These are phyloP conservation scores for Arvicanthis niloticus DNA, from an alignment of 2,113 vertebrate species.

Conservation along the genomic window DNA sequence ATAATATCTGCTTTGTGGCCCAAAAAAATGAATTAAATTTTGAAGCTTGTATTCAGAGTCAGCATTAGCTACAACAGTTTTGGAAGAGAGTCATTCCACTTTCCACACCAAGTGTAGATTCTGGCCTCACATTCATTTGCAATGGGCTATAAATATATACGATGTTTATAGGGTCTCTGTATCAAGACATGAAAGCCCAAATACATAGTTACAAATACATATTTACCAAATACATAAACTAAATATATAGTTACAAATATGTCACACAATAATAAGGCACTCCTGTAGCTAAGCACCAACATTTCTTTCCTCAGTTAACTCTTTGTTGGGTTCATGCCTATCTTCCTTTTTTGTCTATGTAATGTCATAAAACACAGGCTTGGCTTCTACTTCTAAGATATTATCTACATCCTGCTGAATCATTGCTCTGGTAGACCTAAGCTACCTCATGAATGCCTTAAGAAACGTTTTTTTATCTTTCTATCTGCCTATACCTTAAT, in stretches of 20 bases:
- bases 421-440: background rate
- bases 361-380: background rate
- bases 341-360: background rate
- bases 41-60: background rate
- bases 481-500: background rate
- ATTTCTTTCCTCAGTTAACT: background rate
- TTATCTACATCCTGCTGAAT: background rate
- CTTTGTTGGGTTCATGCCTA: background rate
- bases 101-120: background rate
- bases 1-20: background rate
- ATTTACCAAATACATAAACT: background rate
- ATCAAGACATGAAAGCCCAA: background rate
- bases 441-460: background rate
- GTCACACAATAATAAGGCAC: background rate
- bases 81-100: background rate
- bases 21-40: background rate
- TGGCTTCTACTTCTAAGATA: background rate
- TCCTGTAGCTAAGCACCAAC: background rate
- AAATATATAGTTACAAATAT: background rate
- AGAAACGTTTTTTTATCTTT: background rate
- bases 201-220: background rate
- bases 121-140: background rate
- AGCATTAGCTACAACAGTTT: background rate
- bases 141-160: background rate
- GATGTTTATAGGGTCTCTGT: background rate